These are phyloP conservation scores for Kobus ellipsiprymnus DNA, from an alignment of 2,113 vertebrate species.

Conservation along the genomic window DNA sequence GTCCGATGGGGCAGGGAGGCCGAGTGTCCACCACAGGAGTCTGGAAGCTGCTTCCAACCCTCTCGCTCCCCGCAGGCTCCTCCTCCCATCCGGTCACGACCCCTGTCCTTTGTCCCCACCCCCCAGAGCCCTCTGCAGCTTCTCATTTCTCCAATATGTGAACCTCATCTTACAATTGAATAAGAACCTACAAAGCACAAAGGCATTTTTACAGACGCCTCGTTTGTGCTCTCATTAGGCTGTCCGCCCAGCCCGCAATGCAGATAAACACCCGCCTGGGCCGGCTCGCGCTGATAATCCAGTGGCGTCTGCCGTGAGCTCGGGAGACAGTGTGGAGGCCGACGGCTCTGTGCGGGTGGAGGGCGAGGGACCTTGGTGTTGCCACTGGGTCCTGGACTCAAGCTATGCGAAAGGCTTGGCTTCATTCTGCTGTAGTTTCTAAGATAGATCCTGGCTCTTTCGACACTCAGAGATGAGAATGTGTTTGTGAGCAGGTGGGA, in stretches of 20 bases:
- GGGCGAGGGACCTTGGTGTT: neutral
- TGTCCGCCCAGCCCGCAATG: neutral
- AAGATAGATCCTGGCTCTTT: neutral
- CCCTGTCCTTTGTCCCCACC: neutral
- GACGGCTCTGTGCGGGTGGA: neutral
- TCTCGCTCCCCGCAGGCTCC: neutral
- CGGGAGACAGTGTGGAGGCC: neutral
- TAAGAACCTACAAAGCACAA: neutral
- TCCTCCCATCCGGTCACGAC: neutral
- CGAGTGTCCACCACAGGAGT: fast-evolving
- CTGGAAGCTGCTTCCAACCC: neutral
- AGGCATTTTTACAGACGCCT: neutral
- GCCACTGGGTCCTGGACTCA: neutral
- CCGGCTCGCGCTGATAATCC: neutral
- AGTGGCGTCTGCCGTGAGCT: neutral
- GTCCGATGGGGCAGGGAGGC: neutral
- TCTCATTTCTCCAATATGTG: neutral
- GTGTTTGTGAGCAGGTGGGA: neutral
- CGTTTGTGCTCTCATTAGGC: neutral
- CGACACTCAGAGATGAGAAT: neutral
- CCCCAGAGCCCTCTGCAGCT: neutral
- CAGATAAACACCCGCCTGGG: neutral
- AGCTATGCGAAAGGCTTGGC: neutral
- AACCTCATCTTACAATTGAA: neutral
- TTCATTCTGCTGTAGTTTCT: neutral